Evolutionary conservation across 2,113 vertebrate genomes (phyloP), one percentile per base, ranked within the genome.

Genomic region (Ammodytes dubius): DNA sequence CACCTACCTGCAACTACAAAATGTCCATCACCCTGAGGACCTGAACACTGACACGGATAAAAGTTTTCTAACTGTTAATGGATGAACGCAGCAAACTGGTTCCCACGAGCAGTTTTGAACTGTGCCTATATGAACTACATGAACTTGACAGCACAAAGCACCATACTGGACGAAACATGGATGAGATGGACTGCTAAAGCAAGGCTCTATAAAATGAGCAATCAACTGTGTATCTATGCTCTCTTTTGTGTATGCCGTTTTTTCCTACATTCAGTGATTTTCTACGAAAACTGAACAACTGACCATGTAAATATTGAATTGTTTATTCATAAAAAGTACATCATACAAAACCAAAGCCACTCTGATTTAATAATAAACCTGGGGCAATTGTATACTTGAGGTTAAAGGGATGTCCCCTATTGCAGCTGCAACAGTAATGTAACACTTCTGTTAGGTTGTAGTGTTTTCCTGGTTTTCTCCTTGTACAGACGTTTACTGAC

Each of bases 321-420:
- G 42, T 86, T 86, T 88, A 81, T 86, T 85, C 65, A 84, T 82
- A 81, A 86, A 27, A 89, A 81, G 61, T 50, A 75, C 67, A 82
- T 45, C 50, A 27, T 72, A 49, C 79, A 35, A 84, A 84, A 73
- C 43, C 49, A 49, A 79, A 70, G 52, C 45, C 13, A 17, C 19
- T 53, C 58, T 63, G 71, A 14, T 85, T 68, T 43, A 17, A 27
- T 75, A 11, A 43, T 27, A 27, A 54, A 67, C 57, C 27, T 50
- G 46, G 37, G 37, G 64, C 39, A 13, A 0, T 74, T 58, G 9
- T 47, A 11, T 7, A 27, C 17, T 3, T 17, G 70, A 52, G 68
- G 57, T 64, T 52, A 57, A 73, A 77, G 39, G 56, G 49, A 27
- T 37, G 13, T 37, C 56, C 13, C 2, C 15, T 9, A 60, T 47